A percentile compares a stretch with the other conserved stretches of the same genome.
These are phyloP conservation scores for Catostomus latipinnis DNA, from an alignment of 2,797 vertebrate genomes.

Conservation along the genomic window DNA sequence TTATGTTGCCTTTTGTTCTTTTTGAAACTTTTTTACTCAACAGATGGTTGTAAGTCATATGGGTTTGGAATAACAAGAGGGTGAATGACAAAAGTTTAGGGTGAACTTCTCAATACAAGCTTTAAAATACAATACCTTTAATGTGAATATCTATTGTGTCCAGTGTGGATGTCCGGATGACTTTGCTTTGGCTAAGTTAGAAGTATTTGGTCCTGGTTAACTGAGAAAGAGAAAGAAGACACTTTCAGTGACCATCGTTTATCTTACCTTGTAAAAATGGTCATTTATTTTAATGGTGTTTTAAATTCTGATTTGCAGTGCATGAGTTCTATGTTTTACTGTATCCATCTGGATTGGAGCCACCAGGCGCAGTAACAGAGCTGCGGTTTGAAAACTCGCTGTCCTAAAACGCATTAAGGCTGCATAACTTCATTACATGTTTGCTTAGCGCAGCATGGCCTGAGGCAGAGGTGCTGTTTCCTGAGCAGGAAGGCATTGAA, in stretches of 20 bases:
- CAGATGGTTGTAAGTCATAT: no score
- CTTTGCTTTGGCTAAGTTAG: slow-evolving; percentile 10
- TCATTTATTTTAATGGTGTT: slow-evolving; percentile 45
- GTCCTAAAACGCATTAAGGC: slow-evolving; percentile 33
- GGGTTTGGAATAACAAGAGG: no score
- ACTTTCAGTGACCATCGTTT: neutral
- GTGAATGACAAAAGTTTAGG: no score
- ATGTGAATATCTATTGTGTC: neutral
- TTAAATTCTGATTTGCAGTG: slow-evolving; percentile 45
- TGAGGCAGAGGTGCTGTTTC: slow-evolving; percentile 38
- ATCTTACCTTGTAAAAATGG: slow-evolving; percentile 27
- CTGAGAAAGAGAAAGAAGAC: neutral
- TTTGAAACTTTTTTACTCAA: no score
- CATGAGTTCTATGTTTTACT: slow-evolving; percentile 25
- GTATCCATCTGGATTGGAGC: slow-evolving; percentile 40
- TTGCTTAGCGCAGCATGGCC: slow-evolving; percentile 37
- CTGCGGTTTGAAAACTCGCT: slow-evolving; percentile 34
- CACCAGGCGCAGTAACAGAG: slow-evolving; percentile 27
- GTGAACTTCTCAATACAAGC: no score
- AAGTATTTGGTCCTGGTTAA: slow-evolving; percentile 3
- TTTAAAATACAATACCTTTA: no score
- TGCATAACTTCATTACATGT: slow-evolving; percentile 40
- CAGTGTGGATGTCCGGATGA: neutral
- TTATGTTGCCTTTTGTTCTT: no score
- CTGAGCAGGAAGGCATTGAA: slow-evolving; percentile 40